phyloP scores from a whole-genome alignment of 2,113 vertebrate species.

The Murina feae region DNA sequence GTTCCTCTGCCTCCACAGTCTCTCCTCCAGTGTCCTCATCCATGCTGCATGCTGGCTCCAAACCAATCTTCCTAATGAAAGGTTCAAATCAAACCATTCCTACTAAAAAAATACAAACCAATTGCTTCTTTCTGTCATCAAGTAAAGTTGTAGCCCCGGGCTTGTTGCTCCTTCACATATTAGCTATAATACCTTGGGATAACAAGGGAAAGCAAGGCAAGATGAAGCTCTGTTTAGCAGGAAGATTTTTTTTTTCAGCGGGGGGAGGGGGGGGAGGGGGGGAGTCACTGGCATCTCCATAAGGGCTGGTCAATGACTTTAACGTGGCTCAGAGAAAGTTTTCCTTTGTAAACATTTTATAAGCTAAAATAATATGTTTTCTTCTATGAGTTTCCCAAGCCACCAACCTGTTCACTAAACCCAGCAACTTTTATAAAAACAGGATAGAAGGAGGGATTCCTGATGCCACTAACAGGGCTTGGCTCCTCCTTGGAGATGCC shows the following conservation, averaged over 20 bases:
- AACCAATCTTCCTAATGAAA: neutral
- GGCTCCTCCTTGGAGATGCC: neutral
- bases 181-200: neutral
- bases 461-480: neutral
- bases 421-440: neutral
- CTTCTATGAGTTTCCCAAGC: neutral
- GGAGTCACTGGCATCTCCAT: neutral
- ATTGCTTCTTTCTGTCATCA: neutral
- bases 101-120: neutral
- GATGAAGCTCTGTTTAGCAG: neutral
- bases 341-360: neutral
- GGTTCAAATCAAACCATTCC: neutral
- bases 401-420: neutral
- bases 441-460: neutral
- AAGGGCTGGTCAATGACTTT: neutral
- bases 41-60: neutral
- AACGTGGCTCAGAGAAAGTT: conserved; percentile 1
- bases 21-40: neutral
- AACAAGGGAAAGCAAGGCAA: neutral
- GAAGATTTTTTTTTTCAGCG: neutral
- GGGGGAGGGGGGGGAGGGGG: neutral
- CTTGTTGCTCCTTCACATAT: neutral
- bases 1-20: neutral
- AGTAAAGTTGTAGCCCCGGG: neutral
- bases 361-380: neutral